Evolutionary conservation across 2,113 vertebrate species (phyloP), one percentile per base, ranked within the genome.

Genomic region (Arenaria interpres): DNA sequence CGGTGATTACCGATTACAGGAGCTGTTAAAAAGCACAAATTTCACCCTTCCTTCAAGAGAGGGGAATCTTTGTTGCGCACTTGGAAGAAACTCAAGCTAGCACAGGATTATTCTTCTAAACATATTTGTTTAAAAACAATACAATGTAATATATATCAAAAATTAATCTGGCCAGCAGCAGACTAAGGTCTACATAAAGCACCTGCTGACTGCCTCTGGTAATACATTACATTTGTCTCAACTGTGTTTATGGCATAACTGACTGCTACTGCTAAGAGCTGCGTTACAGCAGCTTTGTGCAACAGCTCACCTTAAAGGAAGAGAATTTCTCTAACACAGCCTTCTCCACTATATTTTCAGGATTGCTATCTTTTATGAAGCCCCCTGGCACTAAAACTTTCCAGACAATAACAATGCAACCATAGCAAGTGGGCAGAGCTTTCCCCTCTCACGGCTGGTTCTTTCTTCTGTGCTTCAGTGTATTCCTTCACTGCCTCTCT

Each of bases 171-270:
- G 54, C 84, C 51, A 17, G 92, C 68, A 85, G 96, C 74, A 95
- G 83, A 76, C 39, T 48, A n/a, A 41, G 30, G 91, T 92, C 96
- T 77, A 71, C 88, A 96, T 73, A 95, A 89, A 96, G 81, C 84
- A 91, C 82, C 90, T 84, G 83, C 53, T 50, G 74, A 60, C 57
- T 95, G 94, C 92, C 94, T 92, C 91, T 96, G 85, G 88, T 93
- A 82, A 96, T 95, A 87, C 20, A 53, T n/a, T 67, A 46, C 80
- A 80, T 93, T 97, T 97, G 86, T 89, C 92, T 86, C 2, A 4
- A 72, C 48, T 66, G 93, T 80, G 89, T 95, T 97, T 74, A 92
- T 92, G 96, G 96, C 89, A 96, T 67, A 67, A 89, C 68, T 67
- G 96, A 85, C 95, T 95, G 60, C 94, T 91, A 10, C 9, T 87